Conservation (phyloP, 2,113 vertebrate species). For the Boleophthalmus pectinirostris region DNA sequence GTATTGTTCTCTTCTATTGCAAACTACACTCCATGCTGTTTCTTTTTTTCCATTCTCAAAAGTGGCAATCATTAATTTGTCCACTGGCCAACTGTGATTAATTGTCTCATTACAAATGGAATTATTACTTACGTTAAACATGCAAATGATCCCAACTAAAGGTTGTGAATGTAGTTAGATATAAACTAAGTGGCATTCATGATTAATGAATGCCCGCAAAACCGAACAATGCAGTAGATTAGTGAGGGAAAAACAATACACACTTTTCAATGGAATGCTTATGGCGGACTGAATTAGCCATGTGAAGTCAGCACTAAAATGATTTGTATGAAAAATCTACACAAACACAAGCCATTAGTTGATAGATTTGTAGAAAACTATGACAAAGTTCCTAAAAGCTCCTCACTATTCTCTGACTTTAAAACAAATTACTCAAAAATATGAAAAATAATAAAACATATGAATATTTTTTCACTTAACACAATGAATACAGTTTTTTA, state of each 20-base stretch:
- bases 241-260: conserved; percentile 32
- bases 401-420: conserved; percentile 3
- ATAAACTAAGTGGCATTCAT: conserved; percentile 45
- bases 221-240: conserved; percentile 49
- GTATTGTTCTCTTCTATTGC: conserved; percentile 31
- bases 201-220: conserved; percentile 54
- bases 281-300: conserved; percentile 19
- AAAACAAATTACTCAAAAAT: conserved; percentile 43
- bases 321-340: conserved; percentile 10
- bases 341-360: background rate
- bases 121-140: conserved; percentile 63
- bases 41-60: conserved; percentile 42
- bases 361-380: conserved; percentile 12
- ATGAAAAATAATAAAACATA: conserved; percentile 41
- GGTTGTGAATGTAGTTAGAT: conserved; percentile 56
- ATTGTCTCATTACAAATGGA: conserved; percentile 70
- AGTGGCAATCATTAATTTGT: conserved; percentile 62
- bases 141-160: conserved; percentile 61
- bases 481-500: conserved; percentile 34
- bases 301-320: conserved; percentile 9
- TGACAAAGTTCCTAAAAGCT: conserved; percentile 2
- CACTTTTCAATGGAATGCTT: conserved; percentile 21
- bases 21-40: conserved; percentile 16
- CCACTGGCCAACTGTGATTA: conserved; percentile 65
- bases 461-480: conserved; percentile 30